Conservation (phyloP, 2,113 vertebrate species). For the Vanacampus margaritifer region DNA sequence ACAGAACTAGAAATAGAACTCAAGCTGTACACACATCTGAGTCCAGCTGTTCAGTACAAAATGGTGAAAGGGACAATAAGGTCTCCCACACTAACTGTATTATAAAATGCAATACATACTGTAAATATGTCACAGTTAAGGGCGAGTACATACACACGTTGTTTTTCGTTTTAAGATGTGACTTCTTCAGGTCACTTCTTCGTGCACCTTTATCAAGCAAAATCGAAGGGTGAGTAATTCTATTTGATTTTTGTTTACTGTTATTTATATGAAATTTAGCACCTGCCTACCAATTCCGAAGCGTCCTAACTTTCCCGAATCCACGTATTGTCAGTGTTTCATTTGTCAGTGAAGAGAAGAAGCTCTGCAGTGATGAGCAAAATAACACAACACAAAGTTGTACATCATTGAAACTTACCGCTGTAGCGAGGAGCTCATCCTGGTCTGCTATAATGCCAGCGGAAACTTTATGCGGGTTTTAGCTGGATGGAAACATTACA, state of each 20-base stretch:
- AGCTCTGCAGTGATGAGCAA: neutral
- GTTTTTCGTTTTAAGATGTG: too few species aligned
- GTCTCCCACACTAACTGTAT: too few species aligned
- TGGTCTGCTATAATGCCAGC: neutral
- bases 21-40: neutral
- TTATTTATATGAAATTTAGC: neutral
- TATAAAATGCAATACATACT: too few species aligned
- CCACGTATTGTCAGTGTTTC: neutral
- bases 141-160: too few species aligned
- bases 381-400: neutral
- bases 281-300: neutral
- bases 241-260: too few species aligned
- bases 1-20: neutral
- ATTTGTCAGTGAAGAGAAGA: neutral
- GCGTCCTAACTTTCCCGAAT: neutral
- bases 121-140: too few species aligned
- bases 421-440: neutral
- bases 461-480: neutral
- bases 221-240: too few species aligned
- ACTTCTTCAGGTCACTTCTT: too few species aligned
- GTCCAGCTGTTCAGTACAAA: neutral
- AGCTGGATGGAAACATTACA: neutral
- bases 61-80: neutral
- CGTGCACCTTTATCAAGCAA: too few species aligned
- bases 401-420: neutral